phyloP scores from a whole-genome alignment of 2,113 vertebrate genomes.

The Tiliqua scincoides region DNA sequence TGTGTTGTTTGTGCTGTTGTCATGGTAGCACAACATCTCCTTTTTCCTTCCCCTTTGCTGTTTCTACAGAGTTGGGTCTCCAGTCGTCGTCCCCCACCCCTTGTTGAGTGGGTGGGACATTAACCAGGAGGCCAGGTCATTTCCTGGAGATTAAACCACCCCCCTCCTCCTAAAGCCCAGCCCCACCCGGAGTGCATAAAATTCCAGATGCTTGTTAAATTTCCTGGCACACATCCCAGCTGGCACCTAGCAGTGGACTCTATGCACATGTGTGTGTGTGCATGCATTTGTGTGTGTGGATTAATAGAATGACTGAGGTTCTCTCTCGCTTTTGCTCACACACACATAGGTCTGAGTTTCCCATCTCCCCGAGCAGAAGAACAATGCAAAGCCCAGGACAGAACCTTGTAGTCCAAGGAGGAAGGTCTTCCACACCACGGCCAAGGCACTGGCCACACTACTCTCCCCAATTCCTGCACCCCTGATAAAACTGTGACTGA shows the following conservation, averaged over 20 bases:
- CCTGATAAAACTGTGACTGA: slow-evolving; percentile 26
- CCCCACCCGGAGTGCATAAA: background rate
- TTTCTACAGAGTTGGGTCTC: background rate
- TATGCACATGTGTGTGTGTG: background rate
- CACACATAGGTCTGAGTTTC: background rate
- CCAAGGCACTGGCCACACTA: background rate
- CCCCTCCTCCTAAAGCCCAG: background rate
- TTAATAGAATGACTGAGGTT: background rate
- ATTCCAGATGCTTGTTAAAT: slow-evolving; percentile 33
- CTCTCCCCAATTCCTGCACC: background rate
- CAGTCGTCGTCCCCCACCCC: background rate
- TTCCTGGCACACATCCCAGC: slow-evolving; percentile 2
- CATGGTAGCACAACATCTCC: background rate
- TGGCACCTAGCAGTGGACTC: background rate
- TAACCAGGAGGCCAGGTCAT: slow-evolving; percentile 15
- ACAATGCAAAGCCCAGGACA: background rate
- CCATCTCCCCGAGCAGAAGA: background rate
- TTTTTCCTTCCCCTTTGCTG: background rate
- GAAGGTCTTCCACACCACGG: slow-evolving; percentile 18
- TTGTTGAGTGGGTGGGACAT: background rate
- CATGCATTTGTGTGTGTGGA: background rate
- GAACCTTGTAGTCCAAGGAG: background rate
- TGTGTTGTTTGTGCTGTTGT: slow-evolving; percentile 8
- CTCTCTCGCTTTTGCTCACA: background rate
- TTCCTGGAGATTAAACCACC: slow-evolving; percentile 6